Evolutionary conservation across 1,140 invertebrate species (phyloP).

Genomic region (Ceratosolen fusciceps): DNA sequence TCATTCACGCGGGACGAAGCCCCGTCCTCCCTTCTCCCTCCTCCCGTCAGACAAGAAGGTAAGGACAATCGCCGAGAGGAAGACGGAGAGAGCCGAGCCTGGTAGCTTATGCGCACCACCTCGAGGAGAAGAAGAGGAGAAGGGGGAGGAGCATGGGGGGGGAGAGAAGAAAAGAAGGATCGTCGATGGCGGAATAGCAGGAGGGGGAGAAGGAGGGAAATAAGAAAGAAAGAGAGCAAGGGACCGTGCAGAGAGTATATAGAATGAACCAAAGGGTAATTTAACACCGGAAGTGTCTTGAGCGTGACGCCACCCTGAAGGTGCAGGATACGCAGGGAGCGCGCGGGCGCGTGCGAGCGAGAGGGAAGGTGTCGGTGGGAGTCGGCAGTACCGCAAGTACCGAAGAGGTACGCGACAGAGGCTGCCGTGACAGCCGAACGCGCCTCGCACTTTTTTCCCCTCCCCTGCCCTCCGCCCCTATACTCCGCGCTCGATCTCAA

Average conservation of each 20-base stretch:
- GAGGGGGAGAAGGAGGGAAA: no score
- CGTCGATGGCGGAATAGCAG: no score
- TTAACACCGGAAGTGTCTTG: conserved; percentile 72
- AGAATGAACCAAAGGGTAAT: conserved; percentile 62
- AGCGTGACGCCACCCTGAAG: conserved; percentile 72
- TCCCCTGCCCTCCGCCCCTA: no score
- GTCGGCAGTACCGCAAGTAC: conserved; percentile 49
- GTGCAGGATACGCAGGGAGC: conserved; percentile 67
- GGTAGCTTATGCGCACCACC: conserved; percentile 51
- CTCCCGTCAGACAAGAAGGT: conserved; percentile 5
- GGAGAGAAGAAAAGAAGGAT: no score
- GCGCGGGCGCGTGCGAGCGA: conserved; percentile 53
- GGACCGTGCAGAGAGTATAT: conserved; percentile 43
- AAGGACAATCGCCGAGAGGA: conserved; percentile 38
- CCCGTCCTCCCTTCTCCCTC: no score
- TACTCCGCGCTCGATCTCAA: no score
- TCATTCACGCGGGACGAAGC: conserved; percentile 6
- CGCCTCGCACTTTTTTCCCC: not conserved
- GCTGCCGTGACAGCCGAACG: conserved; percentile 59
- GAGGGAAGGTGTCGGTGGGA: conserved; percentile 57
- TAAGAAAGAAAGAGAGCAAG: conserved; percentile 42
- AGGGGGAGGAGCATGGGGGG: no score
- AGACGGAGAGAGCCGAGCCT: conserved; percentile 7
- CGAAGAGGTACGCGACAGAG: conserved; percentile 57
- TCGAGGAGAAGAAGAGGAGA: conserved; percentile 36